phyloP scores from a whole-genome alignment of 1,140 invertebrate genomes.

The Stenopsyche tienmushanensis region DNA sequence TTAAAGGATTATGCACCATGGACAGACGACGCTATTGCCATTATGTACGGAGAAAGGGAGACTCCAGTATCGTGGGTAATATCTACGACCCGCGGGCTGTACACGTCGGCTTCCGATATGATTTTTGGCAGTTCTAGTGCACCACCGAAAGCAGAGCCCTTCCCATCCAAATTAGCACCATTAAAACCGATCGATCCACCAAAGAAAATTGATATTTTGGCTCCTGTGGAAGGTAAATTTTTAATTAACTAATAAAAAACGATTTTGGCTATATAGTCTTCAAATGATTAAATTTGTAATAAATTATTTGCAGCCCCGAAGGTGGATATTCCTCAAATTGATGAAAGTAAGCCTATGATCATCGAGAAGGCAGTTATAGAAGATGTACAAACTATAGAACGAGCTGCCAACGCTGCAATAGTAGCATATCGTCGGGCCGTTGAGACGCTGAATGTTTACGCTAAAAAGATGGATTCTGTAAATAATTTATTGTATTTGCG shows the following conservation, averaged over 20 bases:
- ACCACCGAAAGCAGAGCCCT: background rate
- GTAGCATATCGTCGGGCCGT: constrained; percentile 28
- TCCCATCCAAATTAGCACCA: background rate
- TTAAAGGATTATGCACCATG: constrained; percentile 37
- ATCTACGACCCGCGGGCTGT: constrained; percentile 13
- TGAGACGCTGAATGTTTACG: constrained; percentile 26
- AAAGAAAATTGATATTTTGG: constrained; percentile 18
- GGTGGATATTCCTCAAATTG: background rate
- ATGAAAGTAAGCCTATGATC: background rate
- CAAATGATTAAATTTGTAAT: constrained; percentile 4
- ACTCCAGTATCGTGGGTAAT: constrained; percentile 25
- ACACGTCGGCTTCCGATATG: constrained; percentile 25
- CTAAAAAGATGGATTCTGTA: constrained; percentile 23
- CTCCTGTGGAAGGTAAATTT: constrained; percentile 16
- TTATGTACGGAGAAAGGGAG: constrained; percentile 29
- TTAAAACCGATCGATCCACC: constrained; percentile 4
- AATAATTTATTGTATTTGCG: constrained; percentile 8
- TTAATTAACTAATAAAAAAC: no score
- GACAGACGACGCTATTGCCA: constrained; percentile 35
- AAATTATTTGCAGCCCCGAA: constrained; percentile 18
- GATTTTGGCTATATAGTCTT: no score
- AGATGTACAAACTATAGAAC: constrained; percentile 8
- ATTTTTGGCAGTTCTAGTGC: constrained; percentile 23
- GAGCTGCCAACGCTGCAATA: constrained; percentile 9
- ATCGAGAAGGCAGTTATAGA: constrained; percentile 5